Percentiles rank a stretch among this genome's conserved stretches.
phyloP scores from a whole-genome alignment of 2,113 vertebrate species.

The Erythrolamprus reginae region DNA sequence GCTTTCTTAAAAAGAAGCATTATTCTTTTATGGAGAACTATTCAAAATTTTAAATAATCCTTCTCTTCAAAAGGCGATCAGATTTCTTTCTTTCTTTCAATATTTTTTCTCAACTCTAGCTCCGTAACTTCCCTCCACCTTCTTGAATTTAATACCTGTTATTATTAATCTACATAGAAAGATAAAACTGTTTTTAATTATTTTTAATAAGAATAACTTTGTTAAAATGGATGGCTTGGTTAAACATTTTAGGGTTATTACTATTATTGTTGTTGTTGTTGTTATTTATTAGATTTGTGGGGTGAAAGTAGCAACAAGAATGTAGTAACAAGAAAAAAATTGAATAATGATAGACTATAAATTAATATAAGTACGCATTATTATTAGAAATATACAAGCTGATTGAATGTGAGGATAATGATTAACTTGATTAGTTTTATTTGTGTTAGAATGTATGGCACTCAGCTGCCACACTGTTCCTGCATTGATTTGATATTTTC shows the following conservation, averaged over 20 bases:
- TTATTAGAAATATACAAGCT: too few species aligned
- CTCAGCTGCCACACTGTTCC: too few species aligned
- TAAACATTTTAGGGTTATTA: neutral
- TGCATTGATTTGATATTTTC: too few species aligned
- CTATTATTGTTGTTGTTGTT: too few species aligned
- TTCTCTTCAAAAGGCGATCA: neutral
- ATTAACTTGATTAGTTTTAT: too few species aligned
- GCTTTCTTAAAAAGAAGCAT: neutral
- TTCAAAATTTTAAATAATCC: neutral
- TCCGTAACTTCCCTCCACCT: neutral
- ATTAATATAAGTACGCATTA: too few species aligned
- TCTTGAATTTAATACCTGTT: neutral
- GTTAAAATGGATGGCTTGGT: neutral
- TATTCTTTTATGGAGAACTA: neutral
- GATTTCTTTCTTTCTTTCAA: neutral
- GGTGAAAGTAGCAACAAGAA: too few species aligned
- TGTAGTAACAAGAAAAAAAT: too few species aligned
- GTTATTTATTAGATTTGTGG: too few species aligned
- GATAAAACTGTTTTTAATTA: neutral
- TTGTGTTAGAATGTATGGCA: too few species aligned
- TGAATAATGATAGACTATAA: too few species aligned
- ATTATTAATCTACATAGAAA: neutral
- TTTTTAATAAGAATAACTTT: neutral
- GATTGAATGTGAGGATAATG: too few species aligned
- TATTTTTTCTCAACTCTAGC: neutral